A percentile compares a stretch with the other conserved stretches of the same genome.
These are phyloP conservation scores for Agriopis aurantiaria DNA, from an alignment of 2,888 invertebrate genomes.

Conservation along the genomic window DNA sequence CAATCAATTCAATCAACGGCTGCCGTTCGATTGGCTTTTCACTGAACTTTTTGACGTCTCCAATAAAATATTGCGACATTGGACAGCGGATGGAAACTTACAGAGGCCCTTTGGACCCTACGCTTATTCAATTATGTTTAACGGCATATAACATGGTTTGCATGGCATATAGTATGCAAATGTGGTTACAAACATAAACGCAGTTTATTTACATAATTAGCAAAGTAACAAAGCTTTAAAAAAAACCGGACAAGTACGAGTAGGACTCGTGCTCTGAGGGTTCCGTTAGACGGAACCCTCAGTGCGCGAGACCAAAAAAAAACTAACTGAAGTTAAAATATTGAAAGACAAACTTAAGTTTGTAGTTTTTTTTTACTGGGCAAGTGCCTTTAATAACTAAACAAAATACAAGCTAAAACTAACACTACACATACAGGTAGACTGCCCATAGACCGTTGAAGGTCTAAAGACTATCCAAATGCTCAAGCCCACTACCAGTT, in stretches of 20 bases:
- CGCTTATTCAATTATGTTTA: background rate
- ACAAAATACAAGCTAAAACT: too few relatives aligned
- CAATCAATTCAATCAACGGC: conserved; percentile 83
- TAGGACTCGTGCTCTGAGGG: too few relatives aligned
- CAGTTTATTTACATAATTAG: background rate
- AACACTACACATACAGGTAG: too few relatives aligned
- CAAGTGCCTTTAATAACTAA: too few relatives aligned
- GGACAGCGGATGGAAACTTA: conserved; percentile 9
- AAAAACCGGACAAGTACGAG: background rate
- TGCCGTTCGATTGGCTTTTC: conserved; percentile 74
- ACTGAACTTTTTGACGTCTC: conserved; percentile 62
- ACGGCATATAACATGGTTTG: background rate
- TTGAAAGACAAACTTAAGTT: too few relatives aligned
- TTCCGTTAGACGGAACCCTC: too few relatives aligned
- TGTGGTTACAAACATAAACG: background rate
- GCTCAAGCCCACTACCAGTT: too few relatives aligned
- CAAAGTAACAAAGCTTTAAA: background rate
- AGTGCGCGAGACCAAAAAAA: too few relatives aligned
- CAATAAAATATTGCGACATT: conserved; percentile 54
- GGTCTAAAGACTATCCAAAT: too few relatives aligned
- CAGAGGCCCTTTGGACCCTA: background rate
- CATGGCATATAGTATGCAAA: background rate
- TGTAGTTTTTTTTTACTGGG: too few relatives aligned
- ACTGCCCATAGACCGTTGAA: too few relatives aligned
- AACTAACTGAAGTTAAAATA: too few relatives aligned